These are phyloP conservation scores for Gallinago undulata DNA, from an alignment of 2,113 vertebrate genomes.

Conservation along the genomic window DNA sequence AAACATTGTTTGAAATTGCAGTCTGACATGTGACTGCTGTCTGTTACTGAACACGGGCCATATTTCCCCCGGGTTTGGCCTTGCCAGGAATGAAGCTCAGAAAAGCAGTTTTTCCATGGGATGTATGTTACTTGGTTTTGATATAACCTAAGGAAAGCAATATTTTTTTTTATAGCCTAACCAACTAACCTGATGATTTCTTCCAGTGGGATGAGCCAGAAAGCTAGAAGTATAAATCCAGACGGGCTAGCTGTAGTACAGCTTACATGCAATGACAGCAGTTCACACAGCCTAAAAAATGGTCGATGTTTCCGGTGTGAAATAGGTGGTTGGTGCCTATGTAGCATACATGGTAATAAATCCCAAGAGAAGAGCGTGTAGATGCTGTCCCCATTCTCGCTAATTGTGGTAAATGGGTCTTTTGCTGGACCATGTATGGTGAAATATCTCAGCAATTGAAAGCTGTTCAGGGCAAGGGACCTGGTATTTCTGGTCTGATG, in stretches of 20 bases:
- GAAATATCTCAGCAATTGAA: background rate
- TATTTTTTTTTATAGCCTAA: background rate
- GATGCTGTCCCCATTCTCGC: background rate
- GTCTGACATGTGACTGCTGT: background rate
- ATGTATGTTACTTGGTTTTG: background rate
- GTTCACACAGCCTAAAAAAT: background rate
- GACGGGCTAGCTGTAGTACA: background rate
- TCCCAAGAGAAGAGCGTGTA: background rate
- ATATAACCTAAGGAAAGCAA: conserved; percentile 1
- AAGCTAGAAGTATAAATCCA: background rate
- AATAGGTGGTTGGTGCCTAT: background rate
- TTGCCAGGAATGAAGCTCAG: background rate
- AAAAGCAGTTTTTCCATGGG: background rate
- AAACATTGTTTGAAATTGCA: background rate
- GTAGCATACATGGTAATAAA: background rate
- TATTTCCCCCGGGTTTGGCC: background rate
- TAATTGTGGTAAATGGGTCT: background rate
- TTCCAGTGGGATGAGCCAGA: background rate
- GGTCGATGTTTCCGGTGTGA: background rate
- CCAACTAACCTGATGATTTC: background rate
- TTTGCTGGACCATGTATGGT: background rate
- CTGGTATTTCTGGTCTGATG: rapidly evolving
- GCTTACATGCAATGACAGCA: background rate
- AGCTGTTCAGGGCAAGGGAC: background rate
- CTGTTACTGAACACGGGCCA: background rate